phyloP scores from a whole-genome alignment of 2,113 vertebrate genomes.

The Ptyas mucosa region DNA sequence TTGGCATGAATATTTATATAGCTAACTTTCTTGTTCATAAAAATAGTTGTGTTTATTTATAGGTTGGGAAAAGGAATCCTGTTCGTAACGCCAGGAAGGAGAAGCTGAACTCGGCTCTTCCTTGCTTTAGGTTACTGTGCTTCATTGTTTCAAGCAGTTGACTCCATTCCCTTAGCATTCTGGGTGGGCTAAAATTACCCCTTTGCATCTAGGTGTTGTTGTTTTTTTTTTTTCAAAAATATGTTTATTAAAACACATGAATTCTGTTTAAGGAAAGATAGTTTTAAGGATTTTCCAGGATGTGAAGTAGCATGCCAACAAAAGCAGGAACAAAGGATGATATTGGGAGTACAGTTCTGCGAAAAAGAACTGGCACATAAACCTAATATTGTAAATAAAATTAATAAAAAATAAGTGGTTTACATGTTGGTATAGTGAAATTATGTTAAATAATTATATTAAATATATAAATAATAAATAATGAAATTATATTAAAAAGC shows the following conservation, averaged over 20 bases:
- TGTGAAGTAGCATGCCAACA: neutral
- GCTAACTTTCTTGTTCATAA: neutral
- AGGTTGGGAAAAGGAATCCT: neutral
- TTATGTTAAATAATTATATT: neutral
- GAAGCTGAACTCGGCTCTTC: neutral
- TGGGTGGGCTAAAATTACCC: neutral
- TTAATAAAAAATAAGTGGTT: neutral
- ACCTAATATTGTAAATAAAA: neutral
- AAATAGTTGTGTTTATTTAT: neutral
- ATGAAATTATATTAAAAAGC: neutral
- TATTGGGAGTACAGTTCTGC: constrained; percentile 14
- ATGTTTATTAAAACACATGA: neutral
- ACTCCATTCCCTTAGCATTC: neutral
- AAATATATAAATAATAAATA: too few species aligned
- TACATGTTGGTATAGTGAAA: neutral
- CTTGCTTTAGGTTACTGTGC: neutral
- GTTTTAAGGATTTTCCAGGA: neutral
- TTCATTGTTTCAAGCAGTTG: neutral
- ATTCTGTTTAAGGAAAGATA: neutral
- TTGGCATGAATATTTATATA: neutral
- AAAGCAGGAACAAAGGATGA: constrained; percentile 7
- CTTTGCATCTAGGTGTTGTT: neutral
- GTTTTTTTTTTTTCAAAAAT: too few species aligned
- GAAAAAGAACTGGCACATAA: neutral
- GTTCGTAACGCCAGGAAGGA: neutral